Evolutionary conservation across 2,888 invertebrate species (phyloP).

Genomic region (Pasiphila rectangulata): DNA sequence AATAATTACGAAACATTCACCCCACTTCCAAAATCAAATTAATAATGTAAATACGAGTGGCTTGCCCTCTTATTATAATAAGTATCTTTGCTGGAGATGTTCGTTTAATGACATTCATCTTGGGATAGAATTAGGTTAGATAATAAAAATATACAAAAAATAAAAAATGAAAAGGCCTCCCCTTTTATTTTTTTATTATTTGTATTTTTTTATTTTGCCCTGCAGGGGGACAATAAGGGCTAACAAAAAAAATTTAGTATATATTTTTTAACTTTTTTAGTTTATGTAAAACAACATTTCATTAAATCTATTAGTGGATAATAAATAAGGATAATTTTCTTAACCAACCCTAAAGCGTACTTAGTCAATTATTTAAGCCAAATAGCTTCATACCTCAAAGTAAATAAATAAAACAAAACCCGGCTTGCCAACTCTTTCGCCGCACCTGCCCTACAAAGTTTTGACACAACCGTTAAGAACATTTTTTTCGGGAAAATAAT

Average conservation of each 20-base stretch:
- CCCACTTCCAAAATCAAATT: conserved; percentile 74
- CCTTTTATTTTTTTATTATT: too few relatives aligned
- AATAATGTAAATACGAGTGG: conserved; percentile 66
- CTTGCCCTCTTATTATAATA: conserved; percentile 48
- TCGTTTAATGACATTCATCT: conserved; percentile 14
- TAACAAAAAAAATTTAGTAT: too few relatives aligned
- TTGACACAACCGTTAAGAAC: conserved; percentile 61
- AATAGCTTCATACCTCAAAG: conserved; percentile 16
- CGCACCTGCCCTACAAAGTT: conserved; percentile 72
- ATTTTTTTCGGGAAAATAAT: conserved; percentile 69
- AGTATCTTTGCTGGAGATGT: conserved; percentile 13
- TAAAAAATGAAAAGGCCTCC: too few relatives aligned
- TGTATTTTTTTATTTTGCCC: too few relatives aligned
- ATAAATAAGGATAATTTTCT: too few relatives aligned
- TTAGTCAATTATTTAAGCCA: neutral
- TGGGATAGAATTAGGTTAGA: neutral
- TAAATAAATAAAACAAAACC: conserved; percentile 37
- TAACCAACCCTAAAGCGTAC: neutral
- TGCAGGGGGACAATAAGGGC: too few relatives aligned
- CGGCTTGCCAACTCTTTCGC: conserved; percentile 49
- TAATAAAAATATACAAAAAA: too few relatives aligned
- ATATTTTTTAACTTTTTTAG: too few relatives aligned
- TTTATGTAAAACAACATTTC: neutral
- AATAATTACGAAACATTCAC: conserved; percentile 71
- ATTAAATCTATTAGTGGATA: neutral